phyloP scores from a whole-genome alignment of 2,113 vertebrate genomes.

The Cervus canadensis region DNA sequence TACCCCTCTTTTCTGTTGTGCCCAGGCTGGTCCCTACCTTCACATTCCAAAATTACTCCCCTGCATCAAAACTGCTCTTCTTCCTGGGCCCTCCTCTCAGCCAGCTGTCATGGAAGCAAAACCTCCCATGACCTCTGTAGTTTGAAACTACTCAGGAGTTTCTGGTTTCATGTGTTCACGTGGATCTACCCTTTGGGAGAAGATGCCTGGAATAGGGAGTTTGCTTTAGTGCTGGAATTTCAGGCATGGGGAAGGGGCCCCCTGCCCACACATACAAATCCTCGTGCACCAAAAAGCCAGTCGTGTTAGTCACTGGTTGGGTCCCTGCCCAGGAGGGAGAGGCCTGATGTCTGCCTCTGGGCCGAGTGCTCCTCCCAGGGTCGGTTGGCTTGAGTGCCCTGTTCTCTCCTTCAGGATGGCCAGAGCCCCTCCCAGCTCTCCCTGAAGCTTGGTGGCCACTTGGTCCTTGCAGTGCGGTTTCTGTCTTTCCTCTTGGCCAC shows the following conservation, averaged over 20 bases:
- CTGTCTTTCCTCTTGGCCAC: background rate
- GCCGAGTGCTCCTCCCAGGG: background rate
- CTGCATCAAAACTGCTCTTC: background rate
- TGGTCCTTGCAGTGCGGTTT: background rate
- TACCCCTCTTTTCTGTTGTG: background rate
- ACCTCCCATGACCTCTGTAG: background rate
- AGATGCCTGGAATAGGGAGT: background rate
- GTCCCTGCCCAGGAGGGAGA: background rate
- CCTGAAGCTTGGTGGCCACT: background rate
- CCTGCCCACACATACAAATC: background rate
- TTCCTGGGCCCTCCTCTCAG: background rate
- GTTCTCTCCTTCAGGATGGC: background rate
- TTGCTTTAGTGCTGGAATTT: background rate
- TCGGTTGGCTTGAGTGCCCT: fast-evolving
- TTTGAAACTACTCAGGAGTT: background rate
- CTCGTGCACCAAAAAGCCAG: background rate
- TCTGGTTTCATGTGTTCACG: background rate
- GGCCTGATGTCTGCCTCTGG: background rate
- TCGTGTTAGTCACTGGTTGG: background rate
- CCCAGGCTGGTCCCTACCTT: background rate
- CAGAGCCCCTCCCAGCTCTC: background rate
- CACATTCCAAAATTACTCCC: background rate
- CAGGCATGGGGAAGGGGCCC: background rate
- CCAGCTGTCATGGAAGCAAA: background rate
- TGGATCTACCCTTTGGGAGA: background rate